Percentiles rank a stretch among this genome's conserved stretches.
Conservation (phyloP, 2,888 invertebrate species). For the Caradrina kadenii region DNA sequence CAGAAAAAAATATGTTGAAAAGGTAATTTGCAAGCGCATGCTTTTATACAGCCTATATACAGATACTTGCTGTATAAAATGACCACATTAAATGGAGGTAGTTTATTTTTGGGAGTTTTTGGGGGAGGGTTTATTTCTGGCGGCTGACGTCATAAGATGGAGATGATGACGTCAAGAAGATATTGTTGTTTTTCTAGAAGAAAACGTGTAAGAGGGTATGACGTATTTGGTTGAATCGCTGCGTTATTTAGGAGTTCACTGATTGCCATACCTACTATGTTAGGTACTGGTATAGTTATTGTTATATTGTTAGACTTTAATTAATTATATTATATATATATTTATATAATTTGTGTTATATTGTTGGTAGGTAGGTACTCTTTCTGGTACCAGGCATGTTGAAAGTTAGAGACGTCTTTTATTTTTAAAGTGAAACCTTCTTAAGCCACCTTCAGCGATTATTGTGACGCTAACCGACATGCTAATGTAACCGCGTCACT, state of each 20-base stretch:
- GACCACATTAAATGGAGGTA: slow-evolving; percentile 16
- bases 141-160: not conserved
- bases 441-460: too few species aligned
- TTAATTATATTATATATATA: too few species aligned
- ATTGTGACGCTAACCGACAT: too few species aligned
- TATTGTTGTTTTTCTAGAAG: not conserved
- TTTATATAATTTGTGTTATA: too few species aligned
- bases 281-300: too few species aligned
- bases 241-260: not conserved
- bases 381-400: too few species aligned
- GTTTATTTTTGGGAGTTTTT: not conserved
- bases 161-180: slow-evolving; percentile 1
- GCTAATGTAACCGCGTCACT: too few species aligned
- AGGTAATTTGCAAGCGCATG: slow-evolving; percentile 43
- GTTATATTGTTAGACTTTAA: too few species aligned
- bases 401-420: too few species aligned
- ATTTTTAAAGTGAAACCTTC: too few species aligned
- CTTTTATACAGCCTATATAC: not conserved
- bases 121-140: not conserved
- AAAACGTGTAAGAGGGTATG: not conserved
- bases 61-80: slow-evolving; percentile 16
- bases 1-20: slow-evolving; percentile 37
- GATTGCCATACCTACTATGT: too few species aligned
- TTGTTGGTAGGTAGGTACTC: too few species aligned
- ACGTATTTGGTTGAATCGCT: not conserved